Evolutionary conservation across 2,797 vertebrate species (phyloP), one percentile per base, ranked within the genome.

Genomic region (Chelidonichthys spinosus): DNA sequence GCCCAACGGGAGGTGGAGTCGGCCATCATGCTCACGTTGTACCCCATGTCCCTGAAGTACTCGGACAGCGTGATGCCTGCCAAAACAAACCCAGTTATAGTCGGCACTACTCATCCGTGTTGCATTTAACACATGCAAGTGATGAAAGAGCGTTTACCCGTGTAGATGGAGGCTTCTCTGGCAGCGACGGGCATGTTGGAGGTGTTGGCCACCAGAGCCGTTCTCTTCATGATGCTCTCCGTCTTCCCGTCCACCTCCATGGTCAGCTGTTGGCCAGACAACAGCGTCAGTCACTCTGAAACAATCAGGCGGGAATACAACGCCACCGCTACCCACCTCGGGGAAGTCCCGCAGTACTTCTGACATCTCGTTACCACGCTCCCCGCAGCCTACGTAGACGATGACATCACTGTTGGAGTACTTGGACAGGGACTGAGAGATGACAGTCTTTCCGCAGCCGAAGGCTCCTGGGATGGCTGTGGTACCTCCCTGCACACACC

Each of bases 171-270:
- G 72, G 98, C 98, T 93, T 99, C 98, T 94, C 98, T 96, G 84
- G 98, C 98, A 91, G 98, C 98, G 18, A 99, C 98, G 2, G 98
- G 98, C 98, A 99, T 99, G 92, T 99, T 99, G 89, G 98, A 99
- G 72, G 98, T 99, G 90, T 99, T 99, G 72, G 98, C 98, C 40
- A 99, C 98, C 62, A 99, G 94, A 0, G 97, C 95, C 6, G 98
- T 99, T 92, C 98, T 97, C 94, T 99, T 99, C 98, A 99, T 99
- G 87, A 99, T 99, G 79, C 97, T 98, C 89, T 99, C 98, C 0
- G 93, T 93, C 82, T 98, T 99, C 15, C 98, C 98, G 50, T 96
- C 97, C 63, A 99, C 97, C 91, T 99, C 98, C 97, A 99, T 98
- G 2, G 98, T 99, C 70, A 99, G 93, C 98, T 99, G 91, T 82